Percentiles rank a stretch among this genome's conserved stretches.
phyloP scores from a whole-genome alignment of 92 coral and sea anemone species.

The Siderastrea radians region DNA sequence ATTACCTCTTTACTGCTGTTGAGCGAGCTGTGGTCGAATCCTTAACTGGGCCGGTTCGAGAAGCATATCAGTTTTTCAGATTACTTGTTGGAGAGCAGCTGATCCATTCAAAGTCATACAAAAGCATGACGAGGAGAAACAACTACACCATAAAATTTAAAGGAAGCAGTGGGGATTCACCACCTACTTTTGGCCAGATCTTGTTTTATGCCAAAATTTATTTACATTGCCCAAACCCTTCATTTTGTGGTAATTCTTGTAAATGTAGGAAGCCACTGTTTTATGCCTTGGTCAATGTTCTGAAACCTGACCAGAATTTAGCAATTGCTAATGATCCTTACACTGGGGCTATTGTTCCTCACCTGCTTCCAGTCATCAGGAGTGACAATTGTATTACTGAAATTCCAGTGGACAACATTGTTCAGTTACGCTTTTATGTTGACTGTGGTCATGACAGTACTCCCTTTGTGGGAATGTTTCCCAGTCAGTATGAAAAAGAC shows the following conservation, averaged over 20 bases:
- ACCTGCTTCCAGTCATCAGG: slow-evolving; percentile 63
- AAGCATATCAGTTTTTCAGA: slow-evolving; percentile 45
- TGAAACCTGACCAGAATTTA: slow-evolving; percentile 35
- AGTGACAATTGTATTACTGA: slow-evolving; percentile 39
- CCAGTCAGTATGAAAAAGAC: slow-evolving; percentile 73
- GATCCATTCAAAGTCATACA: slow-evolving; percentile 67
- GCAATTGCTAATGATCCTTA: slow-evolving; percentile 51
- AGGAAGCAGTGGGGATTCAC: slow-evolving; percentile 1
- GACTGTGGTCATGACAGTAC: slow-evolving; percentile 54
- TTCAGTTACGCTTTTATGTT: slow-evolving; percentile 54
- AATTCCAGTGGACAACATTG: slow-evolving; percentile 53
- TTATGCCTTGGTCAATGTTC: slow-evolving; percentile 48
- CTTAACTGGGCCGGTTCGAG: slow-evolving; percentile 39
- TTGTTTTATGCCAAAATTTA: slow-evolving; percentile 48
- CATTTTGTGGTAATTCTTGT: slow-evolving; percentile 42
- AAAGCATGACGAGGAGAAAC: slow-evolving; percentile 60
- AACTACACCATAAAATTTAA: neutral
- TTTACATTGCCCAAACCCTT: slow-evolving; percentile 54
- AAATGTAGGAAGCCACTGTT: slow-evolving; percentile 46
- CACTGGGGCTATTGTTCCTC: slow-evolving; percentile 62
- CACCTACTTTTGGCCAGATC: slow-evolving; percentile 55
- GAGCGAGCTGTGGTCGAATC: slow-evolving; percentile 64
- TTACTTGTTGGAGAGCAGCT: slow-evolving; percentile 52
- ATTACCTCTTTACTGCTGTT: slow-evolving; percentile 23
- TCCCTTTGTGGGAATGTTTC: slow-evolving; percentile 62